A percentile compares a stretch with the other conserved stretches of the same genome.
Evolutionary conservation across 2,113 vertebrate genomes (phyloP).

Genomic region (Sinocyclocheilus anshuiensis): DNA sequence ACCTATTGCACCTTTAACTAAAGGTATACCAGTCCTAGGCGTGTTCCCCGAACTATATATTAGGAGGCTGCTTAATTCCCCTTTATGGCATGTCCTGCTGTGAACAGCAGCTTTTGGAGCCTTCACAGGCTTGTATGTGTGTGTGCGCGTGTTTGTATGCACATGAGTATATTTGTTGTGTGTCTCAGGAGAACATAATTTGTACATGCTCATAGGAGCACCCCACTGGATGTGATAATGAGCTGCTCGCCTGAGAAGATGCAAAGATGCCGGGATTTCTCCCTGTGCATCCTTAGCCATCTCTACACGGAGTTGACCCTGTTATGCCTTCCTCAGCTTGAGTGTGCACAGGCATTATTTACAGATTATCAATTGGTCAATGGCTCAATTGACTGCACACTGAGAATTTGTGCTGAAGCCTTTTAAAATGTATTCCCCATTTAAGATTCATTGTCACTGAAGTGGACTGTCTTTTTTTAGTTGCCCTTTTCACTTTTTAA

Average conservation of each 20-base stretch:
- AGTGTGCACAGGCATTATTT: slow-evolving; percentile 23
- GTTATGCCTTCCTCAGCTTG: slow-evolving; percentile 1
- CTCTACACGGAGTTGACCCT: background rate
- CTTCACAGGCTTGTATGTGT: background rate
- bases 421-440: slow-evolving; percentile 29
- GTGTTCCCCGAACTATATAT: too few relatives aligned
- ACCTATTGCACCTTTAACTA: too few relatives aligned
- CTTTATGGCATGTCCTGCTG: background rate
- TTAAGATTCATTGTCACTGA: slow-evolving; percentile 3
- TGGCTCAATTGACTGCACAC: slow-evolving; percentile 13
- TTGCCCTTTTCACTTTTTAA: slow-evolving; percentile 32
- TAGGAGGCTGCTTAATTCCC: background rate
- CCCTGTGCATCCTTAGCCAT: background rate
- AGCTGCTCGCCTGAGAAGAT: slow-evolving; percentile 7
- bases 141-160: background rate
- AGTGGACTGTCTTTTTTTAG: slow-evolving; percentile 23
- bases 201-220: slow-evolving; percentile 5
- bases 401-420: background rate
- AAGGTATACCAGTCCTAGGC: too few relatives aligned
- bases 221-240: slow-evolving; percentile 35
- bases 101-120: background rate
- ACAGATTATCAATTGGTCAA: slow-evolving; percentile 27
- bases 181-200: slow-evolving; percentile 34
- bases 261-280: background rate
- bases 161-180: slow-evolving; percentile 12